These are phyloP conservation scores for Anas bahamensis DNA, from an alignment of 2,797 vertebrate species.

Conservation along the genomic window DNA sequence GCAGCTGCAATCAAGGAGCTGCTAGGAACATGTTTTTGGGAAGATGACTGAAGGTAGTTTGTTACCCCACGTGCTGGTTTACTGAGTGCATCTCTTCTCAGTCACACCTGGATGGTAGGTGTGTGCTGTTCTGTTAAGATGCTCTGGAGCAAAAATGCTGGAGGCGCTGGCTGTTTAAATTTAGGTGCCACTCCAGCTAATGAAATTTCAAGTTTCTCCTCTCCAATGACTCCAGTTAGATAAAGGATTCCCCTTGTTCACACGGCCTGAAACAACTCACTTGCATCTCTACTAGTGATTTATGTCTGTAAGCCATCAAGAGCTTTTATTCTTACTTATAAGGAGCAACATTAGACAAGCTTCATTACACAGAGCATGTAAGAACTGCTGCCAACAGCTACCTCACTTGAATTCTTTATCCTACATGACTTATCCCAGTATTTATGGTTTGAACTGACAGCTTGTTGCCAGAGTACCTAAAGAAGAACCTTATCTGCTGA, in stretches of 20 bases:
- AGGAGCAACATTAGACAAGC: not conserved
- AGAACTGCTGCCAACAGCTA: not conserved
- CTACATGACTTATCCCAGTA: not conserved
- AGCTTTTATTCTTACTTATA: not conserved
- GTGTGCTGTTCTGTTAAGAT: not conserved
- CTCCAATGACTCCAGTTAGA: not conserved
- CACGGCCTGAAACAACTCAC: not conserved
- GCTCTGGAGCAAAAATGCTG: accelerated
- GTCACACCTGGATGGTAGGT: not conserved
- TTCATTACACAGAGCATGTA: not conserved
- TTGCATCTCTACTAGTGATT: not conserved
- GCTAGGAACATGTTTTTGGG: not conserved
- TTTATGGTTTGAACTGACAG: not conserved
- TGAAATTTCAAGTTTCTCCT: not conserved
- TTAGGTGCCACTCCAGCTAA: not conserved
- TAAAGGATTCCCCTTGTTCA: not conserved
- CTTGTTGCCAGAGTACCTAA: not conserved
- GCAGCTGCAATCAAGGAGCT: not conserved
- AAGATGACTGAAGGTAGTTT: not conserved
- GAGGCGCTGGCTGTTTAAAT: not conserved
- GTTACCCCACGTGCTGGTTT: not conserved
- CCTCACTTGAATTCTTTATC: not conserved
- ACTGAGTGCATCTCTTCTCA: not conserved
- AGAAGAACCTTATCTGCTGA: not conserved
- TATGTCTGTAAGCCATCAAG: not conserved